Evolutionary conservation across 2,888 invertebrate genomes (phyloP).

Genomic region (Tortricodes alternella): DNA sequence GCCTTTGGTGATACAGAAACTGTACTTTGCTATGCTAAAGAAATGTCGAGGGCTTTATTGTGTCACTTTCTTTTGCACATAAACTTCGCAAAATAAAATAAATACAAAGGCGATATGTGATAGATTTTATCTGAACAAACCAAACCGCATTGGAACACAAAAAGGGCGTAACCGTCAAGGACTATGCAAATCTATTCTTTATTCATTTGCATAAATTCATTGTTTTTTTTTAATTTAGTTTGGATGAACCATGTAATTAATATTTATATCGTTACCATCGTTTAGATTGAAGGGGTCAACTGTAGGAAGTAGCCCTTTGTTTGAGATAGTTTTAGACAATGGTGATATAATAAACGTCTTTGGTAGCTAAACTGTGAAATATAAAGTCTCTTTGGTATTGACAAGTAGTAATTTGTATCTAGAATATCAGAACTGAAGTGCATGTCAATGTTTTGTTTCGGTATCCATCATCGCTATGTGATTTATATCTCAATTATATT

Average conservation of each 20-base stretch:
- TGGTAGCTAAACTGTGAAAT: background rate
- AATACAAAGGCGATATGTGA: background rate
- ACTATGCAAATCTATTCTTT: background rate
- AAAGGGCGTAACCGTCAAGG: constrained; percentile 19
- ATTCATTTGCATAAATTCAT: constrained; percentile 21
- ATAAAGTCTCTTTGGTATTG: too few relatives aligned
- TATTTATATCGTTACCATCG: constrained; percentile 22
- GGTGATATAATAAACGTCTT: background rate
- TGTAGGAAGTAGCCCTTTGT: constrained; percentile 25
- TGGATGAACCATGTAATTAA: constrained; percentile 23
- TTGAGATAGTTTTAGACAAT: constrained; percentile 14
- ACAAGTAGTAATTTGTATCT: too few relatives aligned
- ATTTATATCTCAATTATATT: too few relatives aligned
- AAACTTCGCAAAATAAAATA: too few relatives aligned
- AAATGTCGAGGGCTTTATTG: too few relatives aligned
- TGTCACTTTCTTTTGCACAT: too few relatives aligned
- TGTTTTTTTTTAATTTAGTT: constrained; percentile 13
- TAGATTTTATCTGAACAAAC: background rate
- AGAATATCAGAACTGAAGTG: too few relatives aligned
- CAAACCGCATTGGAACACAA: constrained; percentile 4
- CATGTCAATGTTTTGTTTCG: too few relatives aligned
- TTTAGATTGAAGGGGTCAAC: constrained; percentile 13
- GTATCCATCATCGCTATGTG: too few relatives aligned
- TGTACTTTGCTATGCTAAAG: too few relatives aligned
- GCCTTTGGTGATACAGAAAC: too few relatives aligned